Conservation (phyloP, 2,113 vertebrate genomes). For the Atrichornis clamosus region DNA sequence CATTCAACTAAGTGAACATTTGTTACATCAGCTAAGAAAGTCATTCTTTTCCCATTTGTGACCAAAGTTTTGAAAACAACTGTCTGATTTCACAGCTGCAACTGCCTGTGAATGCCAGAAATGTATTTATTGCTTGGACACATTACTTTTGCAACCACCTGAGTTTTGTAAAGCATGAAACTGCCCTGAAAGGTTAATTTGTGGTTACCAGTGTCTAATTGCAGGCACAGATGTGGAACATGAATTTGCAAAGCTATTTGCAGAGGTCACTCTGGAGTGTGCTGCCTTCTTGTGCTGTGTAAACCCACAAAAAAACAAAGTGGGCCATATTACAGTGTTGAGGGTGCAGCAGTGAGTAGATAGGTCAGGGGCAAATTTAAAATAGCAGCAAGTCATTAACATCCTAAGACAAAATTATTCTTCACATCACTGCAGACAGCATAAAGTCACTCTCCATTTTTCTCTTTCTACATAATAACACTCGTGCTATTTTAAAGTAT, state of each 20-base stretch:
- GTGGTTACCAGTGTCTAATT: neutral
- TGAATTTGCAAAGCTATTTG: neutral
- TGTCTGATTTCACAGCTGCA: neutral
- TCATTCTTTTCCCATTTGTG: neutral
- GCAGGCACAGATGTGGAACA: neutral
- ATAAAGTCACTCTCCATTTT: neutral
- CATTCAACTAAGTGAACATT: neutral
- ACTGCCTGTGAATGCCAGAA: neutral
- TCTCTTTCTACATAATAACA: neutral
- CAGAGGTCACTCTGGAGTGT: neutral
- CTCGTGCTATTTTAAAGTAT: neutral
- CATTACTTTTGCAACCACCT: neutral
- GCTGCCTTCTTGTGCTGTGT: neutral
- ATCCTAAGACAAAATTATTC: neutral
- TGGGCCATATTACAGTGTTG: neutral
- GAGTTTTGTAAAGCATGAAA: neutral
- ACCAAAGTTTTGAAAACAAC: neutral
- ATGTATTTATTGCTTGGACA: neutral
- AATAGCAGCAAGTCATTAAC: neutral
- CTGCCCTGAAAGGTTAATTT: neutral
- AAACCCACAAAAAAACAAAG: neutral
- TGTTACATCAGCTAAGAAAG: neutral
- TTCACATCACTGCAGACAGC: neutral
- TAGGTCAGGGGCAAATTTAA: neutral
- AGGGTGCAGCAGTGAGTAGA: neutral